Evolutionary conservation across 1,140 invertebrate genomes (phyloP), one percentile per base, ranked within the genome.

Genomic region (Formica selysi): DNA sequence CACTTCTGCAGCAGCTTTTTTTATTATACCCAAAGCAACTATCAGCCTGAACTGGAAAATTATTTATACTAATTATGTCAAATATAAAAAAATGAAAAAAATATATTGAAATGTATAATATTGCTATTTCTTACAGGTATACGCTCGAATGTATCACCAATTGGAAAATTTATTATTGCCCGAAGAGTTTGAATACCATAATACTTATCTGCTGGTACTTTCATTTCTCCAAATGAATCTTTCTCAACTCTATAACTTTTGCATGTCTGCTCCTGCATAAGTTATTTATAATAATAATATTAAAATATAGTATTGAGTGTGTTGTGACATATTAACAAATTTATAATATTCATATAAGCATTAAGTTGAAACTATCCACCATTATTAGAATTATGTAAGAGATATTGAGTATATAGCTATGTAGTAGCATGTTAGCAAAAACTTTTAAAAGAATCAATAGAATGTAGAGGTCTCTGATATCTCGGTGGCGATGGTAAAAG

Each of bases 101-200:
- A 36, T 59, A n/a, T 10, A 26, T 54, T 11, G 8, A 38, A 29
- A 57, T 54, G 41, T 19, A 19, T 57, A 29, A 11, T 64, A 88
- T 41, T 8, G 22, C 10, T 29, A 22, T 59, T 88, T 93, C 94
- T 96, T 96, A 98, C 98, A 73, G 98, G 99, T 98, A 99, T 99
- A 86, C 97, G 96, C 95, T 99, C 99, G 67, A 97, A 96, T 79
- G 96, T 95, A 41, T 98, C 99, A 48, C 99, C 99, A 95, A 99
- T 99, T 32, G 99, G 98, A 95, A 99, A 99, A 95, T 99, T 99
- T 93, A 99, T 98, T 61, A 98, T 96, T 10, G 99, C 99, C 87
- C 98, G 95, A 79, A 99, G 97, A 51, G 99, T 99, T 94, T 99
- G 99, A 2, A 99, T 98, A 65, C 99, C 99, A 97, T 99, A 99